Evolutionary conservation across 2,797 vertebrate genomes (phyloP), one percentile per base, ranked within the genome.

Genomic region (Amniataba percoides): DNA sequence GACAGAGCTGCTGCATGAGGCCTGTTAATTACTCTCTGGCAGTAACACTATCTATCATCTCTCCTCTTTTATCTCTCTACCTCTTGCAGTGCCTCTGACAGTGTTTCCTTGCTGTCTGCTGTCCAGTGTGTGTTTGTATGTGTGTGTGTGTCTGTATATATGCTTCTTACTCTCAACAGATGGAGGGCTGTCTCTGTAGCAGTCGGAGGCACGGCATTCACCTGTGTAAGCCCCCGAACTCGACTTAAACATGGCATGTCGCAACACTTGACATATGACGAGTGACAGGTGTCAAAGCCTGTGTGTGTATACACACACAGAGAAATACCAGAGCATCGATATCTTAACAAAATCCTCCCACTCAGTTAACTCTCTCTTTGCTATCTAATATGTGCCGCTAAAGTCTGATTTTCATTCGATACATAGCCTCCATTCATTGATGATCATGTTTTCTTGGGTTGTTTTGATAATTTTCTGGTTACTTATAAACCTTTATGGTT

Each of bases 1-100:
- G 78, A 89, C 85, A 90, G 81, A 83, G 60, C 61, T 46, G 75
- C 63, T 80, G 83, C 82, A 87, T 58, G 81, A 81, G 80, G 68
- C 78, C 75, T 74, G 83, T 76, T 88, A 83, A 91, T 91, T 80
- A 86, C 80, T 81, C 67, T 71, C 84, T 86, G 85, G 71, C 76
- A 79, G 80, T 63, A 73, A 76, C 66, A 43, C 62, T 4, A 78
- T 84, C 77, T 70, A 79, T 82, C 77, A 71, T 58, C 80, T 66
- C 68, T 67, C 31, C 75, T 52, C 71, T 81, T 85, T 86, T 66
- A 78, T 84, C 77, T 81, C 53, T 51, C 60, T 21, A 23, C 72
- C 66, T 78, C 79, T 75, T 60, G 69, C 74, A 36, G 85, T 19
- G 84, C 55, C 25, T 80, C 68, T 77, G 66, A 86, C 81, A 63